phyloP scores from a whole-genome alignment of 37 sponge, comb jelly and placozoan genomes.

The Lycopodina hypogea region DNA sequence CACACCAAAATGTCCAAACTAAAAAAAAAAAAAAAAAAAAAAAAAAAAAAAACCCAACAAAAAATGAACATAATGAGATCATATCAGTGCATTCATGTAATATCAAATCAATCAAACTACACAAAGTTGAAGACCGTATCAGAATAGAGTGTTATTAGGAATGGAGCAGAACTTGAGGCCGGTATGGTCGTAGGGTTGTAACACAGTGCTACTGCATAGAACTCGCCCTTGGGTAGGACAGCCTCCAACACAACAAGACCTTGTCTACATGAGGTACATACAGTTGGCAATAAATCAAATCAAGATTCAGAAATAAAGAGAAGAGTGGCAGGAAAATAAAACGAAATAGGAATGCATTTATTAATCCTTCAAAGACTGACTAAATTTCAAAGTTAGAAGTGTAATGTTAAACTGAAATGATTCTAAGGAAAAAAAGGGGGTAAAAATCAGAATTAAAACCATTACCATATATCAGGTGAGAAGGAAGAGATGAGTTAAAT shows the following conservation, averaged over 20 bases:
- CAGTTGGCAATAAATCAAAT: not conserved
- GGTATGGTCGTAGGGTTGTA: not conserved
- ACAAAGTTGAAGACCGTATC: conserved; percentile 55
- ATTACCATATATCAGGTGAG: not conserved
- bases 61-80: no score
- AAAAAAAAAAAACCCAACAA: no score
- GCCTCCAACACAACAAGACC: conserved; percentile 41
- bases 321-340: not conserved
- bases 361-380: not conserved
- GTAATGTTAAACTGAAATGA: no score
- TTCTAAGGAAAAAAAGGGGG: no score
- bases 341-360: not conserved
- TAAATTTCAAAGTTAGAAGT: not conserved
- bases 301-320: not conserved
- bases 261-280: conserved; percentile 17
- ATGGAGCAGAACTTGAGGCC: conserved; percentile 20
- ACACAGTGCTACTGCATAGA: not conserved
- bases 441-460: no score
- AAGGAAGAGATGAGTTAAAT: not conserved
- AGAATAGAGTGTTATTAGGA: conserved; percentile 29
- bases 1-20: no score
- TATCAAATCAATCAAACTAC: no score
- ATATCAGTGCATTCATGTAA: no score
- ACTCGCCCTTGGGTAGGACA: conserved; percentile 33
- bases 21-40: no score